phyloP scores from a whole-genome alignment of 2,888 invertebrate genomes.

The Lithophane leautieri region DNA sequence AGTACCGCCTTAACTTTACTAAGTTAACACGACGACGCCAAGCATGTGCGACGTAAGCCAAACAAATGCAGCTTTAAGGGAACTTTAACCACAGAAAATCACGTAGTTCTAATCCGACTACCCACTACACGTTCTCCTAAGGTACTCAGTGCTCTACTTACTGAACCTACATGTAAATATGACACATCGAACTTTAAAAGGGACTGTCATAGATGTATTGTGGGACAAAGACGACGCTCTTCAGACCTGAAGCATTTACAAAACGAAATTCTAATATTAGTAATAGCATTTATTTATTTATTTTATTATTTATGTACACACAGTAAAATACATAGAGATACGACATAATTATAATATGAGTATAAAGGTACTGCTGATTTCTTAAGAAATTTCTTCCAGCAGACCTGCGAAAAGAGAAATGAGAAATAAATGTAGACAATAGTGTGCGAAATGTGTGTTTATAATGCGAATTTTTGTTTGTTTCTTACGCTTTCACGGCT shows the following conservation, averaged over 20 bases:
- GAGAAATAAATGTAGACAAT: no score
- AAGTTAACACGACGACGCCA: background rate
- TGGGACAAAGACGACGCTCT: background rate
- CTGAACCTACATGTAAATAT: background rate
- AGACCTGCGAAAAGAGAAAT: no score
- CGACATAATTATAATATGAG: no score
- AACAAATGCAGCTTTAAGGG: constrained; percentile 20
- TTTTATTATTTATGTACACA: no score
- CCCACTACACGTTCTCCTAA: background rate
- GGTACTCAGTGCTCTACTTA: background rate
- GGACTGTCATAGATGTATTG: background rate
- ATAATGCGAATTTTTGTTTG: no score
- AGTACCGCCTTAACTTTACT: background rate
- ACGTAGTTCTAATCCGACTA: background rate
- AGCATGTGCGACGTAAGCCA: constrained; percentile 14
- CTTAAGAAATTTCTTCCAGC: no score
- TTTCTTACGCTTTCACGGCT: no score
- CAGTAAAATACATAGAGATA: no score
- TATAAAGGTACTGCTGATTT: no score
- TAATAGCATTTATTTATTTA: no score
- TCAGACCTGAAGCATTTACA: background rate
- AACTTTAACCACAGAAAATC: constrained; percentile 17
- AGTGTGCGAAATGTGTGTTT: no score
- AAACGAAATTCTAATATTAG: background rate
- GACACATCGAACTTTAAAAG: background rate